These are phyloP conservation scores for Nomia melanderi DNA, from an alignment of 1,140 invertebrate genomes.

Conservation along the genomic window DNA sequence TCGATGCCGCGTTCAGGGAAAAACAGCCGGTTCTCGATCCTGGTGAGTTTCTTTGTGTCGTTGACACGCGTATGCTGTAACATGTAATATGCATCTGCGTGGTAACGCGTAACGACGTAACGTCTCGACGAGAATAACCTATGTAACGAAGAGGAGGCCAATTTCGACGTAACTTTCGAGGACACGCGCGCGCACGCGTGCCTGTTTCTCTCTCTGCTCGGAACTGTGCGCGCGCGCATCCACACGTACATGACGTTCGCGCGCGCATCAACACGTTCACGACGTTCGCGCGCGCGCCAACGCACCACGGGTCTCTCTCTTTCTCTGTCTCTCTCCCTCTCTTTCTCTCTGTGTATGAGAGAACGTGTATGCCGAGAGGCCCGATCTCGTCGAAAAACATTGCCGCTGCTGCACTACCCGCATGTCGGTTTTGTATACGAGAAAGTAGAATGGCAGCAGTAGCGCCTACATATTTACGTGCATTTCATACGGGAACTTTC, in stretches of 20 bases:
- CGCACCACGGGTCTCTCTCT: too few species aligned
- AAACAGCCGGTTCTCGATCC: background rate
- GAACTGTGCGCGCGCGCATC: background rate
- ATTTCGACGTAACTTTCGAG: slow-evolving; percentile 45
- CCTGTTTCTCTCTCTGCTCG: background rate
- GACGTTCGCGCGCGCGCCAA: too few species aligned
- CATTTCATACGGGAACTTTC: background rate
- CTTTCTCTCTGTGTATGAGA: too few species aligned
- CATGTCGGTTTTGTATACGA: slow-evolving; percentile 6
- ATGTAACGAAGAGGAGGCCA: slow-evolving; percentile 32
- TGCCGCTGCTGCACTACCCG: background rate
- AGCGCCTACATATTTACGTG: slow-evolving; percentile 1
- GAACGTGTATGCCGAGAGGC: background rate
- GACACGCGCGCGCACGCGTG: slow-evolving; percentile 1
- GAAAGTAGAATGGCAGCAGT: slow-evolving; percentile 15
- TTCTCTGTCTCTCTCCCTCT: too few species aligned
- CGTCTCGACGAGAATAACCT: slow-evolving; percentile 37
- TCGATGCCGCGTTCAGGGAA: slow-evolving; percentile 7
- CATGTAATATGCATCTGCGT: slow-evolving; percentile 32
- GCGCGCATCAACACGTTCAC: too few species aligned
- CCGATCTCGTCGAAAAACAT: slow-evolving; percentile 7
- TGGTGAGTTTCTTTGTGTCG: slow-evolving; percentile 47
- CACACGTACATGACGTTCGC: too few species aligned
- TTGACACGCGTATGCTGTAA: slow-evolving; percentile 48
- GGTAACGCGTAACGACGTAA: slow-evolving; percentile 43